A percentile compares a stretch with the other conserved stretches of the same genome.
These are phyloP conservation scores for Scaptomyza tumidula DNA, from an alignment of 2,888 invertebrate genomes.

Conservation along the genomic window DNA sequence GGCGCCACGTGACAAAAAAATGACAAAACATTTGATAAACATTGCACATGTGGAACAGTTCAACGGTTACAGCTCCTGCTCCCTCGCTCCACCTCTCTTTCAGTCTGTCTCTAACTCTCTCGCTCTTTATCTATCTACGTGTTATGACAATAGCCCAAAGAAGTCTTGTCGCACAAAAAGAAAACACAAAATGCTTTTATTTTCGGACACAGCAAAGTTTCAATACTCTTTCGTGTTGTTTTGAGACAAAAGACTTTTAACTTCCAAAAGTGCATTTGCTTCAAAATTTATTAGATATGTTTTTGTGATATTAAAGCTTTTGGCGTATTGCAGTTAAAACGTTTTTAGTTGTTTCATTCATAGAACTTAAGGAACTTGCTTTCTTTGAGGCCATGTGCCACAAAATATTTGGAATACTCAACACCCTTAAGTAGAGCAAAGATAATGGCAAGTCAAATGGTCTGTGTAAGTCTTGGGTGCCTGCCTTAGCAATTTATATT, in stretches of 20 bases:
- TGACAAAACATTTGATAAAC: slow-evolving; percentile 77
- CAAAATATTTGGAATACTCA: background rate
- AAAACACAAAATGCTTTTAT: slow-evolving; percentile 35
- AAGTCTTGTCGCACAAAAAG: slow-evolving; percentile 13
- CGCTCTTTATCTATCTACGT: slow-evolving; percentile 40
- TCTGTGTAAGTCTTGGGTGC: slow-evolving; percentile 43
- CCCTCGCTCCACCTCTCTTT: background rate
- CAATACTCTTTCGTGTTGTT: slow-evolving; percentile 31
- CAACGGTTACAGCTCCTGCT: slow-evolving; percentile 14
- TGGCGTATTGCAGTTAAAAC: background rate
- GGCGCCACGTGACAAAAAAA: slow-evolving; percentile 73
- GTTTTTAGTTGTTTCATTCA: too few relatives aligned
- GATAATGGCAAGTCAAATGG: slow-evolving; percentile 66
- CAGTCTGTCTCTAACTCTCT: background rate
- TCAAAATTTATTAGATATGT: too few relatives aligned
- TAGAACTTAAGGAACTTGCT: too few relatives aligned
- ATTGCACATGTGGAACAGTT: slow-evolving; percentile 67
- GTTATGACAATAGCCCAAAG: slow-evolving; percentile 54
- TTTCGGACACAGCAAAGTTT: slow-evolving; percentile 27
- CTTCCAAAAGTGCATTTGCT: too few relatives aligned
- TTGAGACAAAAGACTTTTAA: background rate
- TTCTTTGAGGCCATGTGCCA: too few relatives aligned
- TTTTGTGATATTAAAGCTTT: too few relatives aligned
- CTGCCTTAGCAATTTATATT: slow-evolving; percentile 24
- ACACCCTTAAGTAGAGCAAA: slow-evolving; percentile 20